Base-by-base conservation (phyloP, 2,888 invertebrate species). In the Cheilosia pagana region DNA sequence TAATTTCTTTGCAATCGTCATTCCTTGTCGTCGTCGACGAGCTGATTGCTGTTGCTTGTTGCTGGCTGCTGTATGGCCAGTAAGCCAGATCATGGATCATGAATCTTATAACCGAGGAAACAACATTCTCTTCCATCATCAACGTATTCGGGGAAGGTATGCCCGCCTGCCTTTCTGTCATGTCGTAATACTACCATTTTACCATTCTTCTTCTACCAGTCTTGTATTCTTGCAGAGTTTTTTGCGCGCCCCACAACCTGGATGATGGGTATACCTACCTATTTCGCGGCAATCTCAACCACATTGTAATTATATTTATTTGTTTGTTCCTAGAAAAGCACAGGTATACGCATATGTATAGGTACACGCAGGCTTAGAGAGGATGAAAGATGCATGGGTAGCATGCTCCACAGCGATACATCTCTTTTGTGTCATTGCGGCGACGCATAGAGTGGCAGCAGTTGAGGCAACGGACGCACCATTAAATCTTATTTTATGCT, bases 401-500 rank as follows among this genome's bases (percentile, higher is more conserved):
- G 78, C 78, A 83, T 74, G 63, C 39, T 19, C 31, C 21, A 71
- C 63, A 68, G 74, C 68, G 62, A 77, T 82, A 68, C 67, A 62
- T 82, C 82, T 74, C 41, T 68, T 65, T 74, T 62, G 65, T 72
- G 74, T 75, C 70, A 78, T 52, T 78, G 67, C 78, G 70, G 52
- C 72, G 74, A 67, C 74, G 68, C n/a, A n/a, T 31, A n/a, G 65
- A 65, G 62, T 60, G 70, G 71, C 60, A 72, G 41, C 45, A 74
- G 63, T 45, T 74, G 63, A 70, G 52, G 63, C 52, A 72, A 77
- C 63, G 77, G 67, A 74, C 68, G 53, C 53, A 52, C 83, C 83
- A 78, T 83, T 83, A 83, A 83, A 83, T 78, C 63, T 75, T 83
- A 78, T 78, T 78, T 83, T 74, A 83, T 70, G 83, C 74, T 75